Evolutionary conservation across 2,113 vertebrate genomes (phyloP).

Genomic region (Tichodroma muraria): DNA sequence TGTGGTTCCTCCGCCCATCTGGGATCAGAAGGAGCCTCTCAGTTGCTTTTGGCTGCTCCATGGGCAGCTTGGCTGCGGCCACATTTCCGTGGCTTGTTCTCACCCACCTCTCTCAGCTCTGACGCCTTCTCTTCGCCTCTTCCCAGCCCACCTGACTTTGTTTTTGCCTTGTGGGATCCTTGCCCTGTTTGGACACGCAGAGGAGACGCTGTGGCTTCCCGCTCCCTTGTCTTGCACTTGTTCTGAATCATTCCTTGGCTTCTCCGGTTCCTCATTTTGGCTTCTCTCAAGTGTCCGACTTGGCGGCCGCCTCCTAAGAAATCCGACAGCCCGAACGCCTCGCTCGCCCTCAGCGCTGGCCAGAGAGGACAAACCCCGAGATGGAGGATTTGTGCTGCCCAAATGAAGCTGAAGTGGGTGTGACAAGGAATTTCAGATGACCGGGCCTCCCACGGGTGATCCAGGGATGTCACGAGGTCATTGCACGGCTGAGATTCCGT

Average conservation of each 20-base stretch:
- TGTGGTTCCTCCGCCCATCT: neutral
- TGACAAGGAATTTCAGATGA: neutral
- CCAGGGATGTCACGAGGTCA: neutral
- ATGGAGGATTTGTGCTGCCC: neutral
- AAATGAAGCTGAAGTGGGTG: neutral
- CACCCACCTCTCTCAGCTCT: neutral
- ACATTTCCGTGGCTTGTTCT: constrained; percentile 25
- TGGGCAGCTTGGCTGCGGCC: neutral
- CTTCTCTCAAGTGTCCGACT: neutral
- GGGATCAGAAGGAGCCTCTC: neutral
- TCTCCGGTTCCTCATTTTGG: neutral
- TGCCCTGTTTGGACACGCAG: neutral
- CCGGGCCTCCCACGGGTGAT: neutral
- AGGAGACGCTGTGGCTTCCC: neutral
- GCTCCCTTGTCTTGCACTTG: neutral
- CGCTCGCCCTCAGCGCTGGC: neutral
- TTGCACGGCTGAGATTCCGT: neutral
- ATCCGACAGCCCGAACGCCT: neutral
- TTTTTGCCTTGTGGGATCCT: neutral
- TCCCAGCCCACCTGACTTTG: constrained; percentile 1
- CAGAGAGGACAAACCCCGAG: neutral
- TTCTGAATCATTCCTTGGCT: constrained; percentile 10
- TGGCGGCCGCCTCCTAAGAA: neutral
- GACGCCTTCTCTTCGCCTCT: neutral
- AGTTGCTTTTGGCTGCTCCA: neutral